Percentiles rank a stretch among this genome's conserved stretches.
These are phyloP conservation scores for Oreochromis grahami DNA, from an alignment of 2,797 vertebrate species.

Conservation along the genomic window DNA sequence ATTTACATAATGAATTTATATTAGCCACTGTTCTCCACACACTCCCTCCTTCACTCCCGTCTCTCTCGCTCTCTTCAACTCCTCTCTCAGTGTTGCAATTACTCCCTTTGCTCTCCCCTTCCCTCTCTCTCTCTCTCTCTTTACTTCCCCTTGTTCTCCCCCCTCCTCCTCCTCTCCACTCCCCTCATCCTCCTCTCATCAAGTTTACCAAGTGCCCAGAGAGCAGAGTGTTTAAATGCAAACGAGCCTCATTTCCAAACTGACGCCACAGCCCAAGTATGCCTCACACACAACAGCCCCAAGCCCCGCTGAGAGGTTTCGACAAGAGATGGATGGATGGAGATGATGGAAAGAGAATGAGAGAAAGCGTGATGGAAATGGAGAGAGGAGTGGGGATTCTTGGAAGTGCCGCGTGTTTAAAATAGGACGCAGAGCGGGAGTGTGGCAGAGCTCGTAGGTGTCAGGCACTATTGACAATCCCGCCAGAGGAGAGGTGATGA, in stretches of 20 bases:
- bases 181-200: slow-evolving; percentile 59
- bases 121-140: not conserved
- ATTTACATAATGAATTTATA: slow-evolving; percentile 83
- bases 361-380: slow-evolving; percentile 25
- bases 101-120: slow-evolving; percentile 15
- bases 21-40: slow-evolving; percentile 68
- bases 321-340: slow-evolving; percentile 62
- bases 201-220: slow-evolving; percentile 67
- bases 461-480: slow-evolving; percentile 29
- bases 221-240: slow-evolving; percentile 74
- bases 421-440: slow-evolving; percentile 39
- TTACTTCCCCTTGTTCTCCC: not conserved
- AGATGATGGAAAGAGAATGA: slow-evolving; percentile 43
- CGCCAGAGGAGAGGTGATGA: slow-evolving; percentile 37
- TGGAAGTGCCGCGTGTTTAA: slow-evolving; percentile 37
- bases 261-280: slow-evolving; percentile 70
- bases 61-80: not conserved
- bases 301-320: slow-evolving; percentile 59
- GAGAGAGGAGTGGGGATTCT: slow-evolving; percentile 31
- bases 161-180: not conserved
- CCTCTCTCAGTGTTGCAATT: slow-evolving; percentile 37
- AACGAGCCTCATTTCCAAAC: slow-evolving; percentile 70
- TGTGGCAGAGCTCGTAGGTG: slow-evolving; percentile 37
- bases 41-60: slow-evolving; percentile 35
- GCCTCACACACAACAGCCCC: slow-evolving; percentile 49